phyloP scores from a whole-genome alignment of 92 coral and sea anemone genomes.

The Porites lobata region DNA sequence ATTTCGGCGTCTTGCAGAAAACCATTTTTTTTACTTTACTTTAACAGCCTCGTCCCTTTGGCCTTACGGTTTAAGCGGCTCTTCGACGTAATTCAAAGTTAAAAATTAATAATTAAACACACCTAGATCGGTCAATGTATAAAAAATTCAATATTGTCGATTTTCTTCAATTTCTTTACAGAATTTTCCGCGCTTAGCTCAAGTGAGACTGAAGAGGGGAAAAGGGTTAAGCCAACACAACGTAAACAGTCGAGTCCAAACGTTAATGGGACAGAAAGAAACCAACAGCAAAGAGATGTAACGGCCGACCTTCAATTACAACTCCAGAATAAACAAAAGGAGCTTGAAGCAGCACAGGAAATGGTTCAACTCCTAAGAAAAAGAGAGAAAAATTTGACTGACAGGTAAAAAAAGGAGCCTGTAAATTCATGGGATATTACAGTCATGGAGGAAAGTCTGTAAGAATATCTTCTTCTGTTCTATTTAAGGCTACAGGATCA shows the following conservation, averaged over 20 bases:
- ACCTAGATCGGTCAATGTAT: no score
- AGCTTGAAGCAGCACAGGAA: constrained; percentile 81
- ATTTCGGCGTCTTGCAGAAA: no score
- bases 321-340: constrained; percentile 78
- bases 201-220: constrained; percentile 56
- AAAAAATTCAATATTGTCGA: not conserved
- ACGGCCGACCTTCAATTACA: constrained; percentile 51
- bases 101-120: no score
- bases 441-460: not conserved
- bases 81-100: no score
- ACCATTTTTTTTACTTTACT: no score
- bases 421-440: not conserved
- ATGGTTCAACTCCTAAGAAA: constrained; percentile 70
- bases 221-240: constrained; percentile 33
- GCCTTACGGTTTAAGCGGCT: no score
- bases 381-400: constrained; percentile 82
- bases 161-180: not conserved
- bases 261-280: not conserved
- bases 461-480: not conserved
- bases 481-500: constrained; percentile 88
- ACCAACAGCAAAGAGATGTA: constrained; percentile 19
- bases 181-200: constrained; percentile 82
- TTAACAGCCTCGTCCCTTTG: no score
- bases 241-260: constrained; percentile 23
- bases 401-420: constrained; percentile 61